A percentile compares a stretch with the other conserved stretches of the same genome.
Evolutionary conservation across 2,888 invertebrate species (phyloP).

Genomic region (Eudasyphora cyanicolor): DNA sequence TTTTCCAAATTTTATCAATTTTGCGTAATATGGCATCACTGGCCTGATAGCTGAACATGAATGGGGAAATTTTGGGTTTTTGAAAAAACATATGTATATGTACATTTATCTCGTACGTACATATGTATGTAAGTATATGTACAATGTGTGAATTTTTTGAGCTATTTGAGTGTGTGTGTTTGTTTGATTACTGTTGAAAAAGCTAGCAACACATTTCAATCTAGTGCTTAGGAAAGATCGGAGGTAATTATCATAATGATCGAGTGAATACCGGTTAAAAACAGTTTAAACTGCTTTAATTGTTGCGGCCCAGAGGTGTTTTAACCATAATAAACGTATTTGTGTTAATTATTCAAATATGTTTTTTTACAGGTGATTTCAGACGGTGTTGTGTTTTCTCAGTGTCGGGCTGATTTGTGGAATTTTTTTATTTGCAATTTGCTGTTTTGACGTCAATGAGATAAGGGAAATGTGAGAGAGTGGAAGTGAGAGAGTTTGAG

Average conservation of each 20-base stretch:
- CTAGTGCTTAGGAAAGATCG: background rate
- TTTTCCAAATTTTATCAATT: no score
- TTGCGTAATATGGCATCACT: no score
- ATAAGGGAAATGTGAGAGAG: background rate
- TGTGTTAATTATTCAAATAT: conserved; percentile 39
- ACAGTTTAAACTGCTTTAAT: conserved; percentile 27
- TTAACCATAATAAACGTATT: background rate
- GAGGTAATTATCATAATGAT: conserved; percentile 7
- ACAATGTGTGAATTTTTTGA: background rate
- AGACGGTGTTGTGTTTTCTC: background rate
- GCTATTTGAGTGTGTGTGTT: background rate
- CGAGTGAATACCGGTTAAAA: background rate
- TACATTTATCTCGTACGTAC: no score
- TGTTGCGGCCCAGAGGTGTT: no score
- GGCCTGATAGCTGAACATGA: no score
- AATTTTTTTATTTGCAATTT: background rate
- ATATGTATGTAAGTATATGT: no score
- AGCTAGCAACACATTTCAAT: background rate
- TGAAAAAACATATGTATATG: no score
- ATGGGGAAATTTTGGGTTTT: no score
- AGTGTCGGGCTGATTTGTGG: background rate
- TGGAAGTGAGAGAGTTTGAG: background rate
- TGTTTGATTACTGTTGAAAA: background rate
- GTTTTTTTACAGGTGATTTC: conserved; percentile 39
- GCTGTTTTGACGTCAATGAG: conserved; percentile 50